Base-by-base conservation (phyloP, 1,140 invertebrate species). In the Bombus fervidus region DNA sequence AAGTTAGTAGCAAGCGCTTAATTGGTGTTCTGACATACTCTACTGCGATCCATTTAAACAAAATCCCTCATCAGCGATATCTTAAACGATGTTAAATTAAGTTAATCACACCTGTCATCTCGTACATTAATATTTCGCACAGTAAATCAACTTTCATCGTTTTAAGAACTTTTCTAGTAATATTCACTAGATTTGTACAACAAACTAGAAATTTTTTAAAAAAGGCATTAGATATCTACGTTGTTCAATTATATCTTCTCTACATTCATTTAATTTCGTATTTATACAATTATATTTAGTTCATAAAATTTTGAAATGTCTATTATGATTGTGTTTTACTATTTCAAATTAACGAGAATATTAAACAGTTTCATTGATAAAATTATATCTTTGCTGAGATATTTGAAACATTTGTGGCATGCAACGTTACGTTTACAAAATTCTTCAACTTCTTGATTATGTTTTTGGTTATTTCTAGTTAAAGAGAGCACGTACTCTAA, bases 51-150 rank as follows among this genome's bases (percentile, higher is more conserved):
- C 6, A 31, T 68, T 68, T 34, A 53, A 66, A 25, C 25, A 75
- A 76, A 47, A 76, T 76, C 5, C 28, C 25, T 25, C 41, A 15
- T 79, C 31, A 47, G 13, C 25, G 13, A 31, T 31, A 13, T 25
- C 2, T 18, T 34, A 43, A n/a, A 10, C 5, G 3, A 28, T 53
- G 47, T 53, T n/a, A n/a, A 75, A 68, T 83, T 31, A 77, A 47
- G 4, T 53, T 83, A 76, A 83, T 83, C 43, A 39, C 18, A 4
- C 5, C 18, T 82, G 57, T 82, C 57, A 64, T 62, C 22, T 82
- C 2, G 8, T 10, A 25, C 43, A 43, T 39, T 78, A 78, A 43
- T 66, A 66, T 34, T n/a, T 43, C 47, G 18, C 39, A 9, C 6
- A 25, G 2, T 8, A 53, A 53, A 53, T 53, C 47, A 47, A 82